These are phyloP conservation scores for Magallana nippona DNA, from an alignment of 2,888 invertebrate genomes.

Conservation along the genomic window DNA sequence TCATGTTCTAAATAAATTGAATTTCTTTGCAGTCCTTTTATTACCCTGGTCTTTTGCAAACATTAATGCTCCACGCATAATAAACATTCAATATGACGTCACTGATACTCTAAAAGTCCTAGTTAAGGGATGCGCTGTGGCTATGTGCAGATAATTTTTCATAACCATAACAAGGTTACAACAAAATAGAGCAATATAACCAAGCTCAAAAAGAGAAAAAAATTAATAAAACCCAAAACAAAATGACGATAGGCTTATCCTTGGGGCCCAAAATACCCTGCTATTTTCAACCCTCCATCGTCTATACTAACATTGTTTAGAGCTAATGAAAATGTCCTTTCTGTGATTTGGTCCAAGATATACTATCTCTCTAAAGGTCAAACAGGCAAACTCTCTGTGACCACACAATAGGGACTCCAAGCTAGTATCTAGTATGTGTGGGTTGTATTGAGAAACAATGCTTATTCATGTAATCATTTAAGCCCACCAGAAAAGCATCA, in stretches of 20 bases:
- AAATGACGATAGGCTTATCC: neutral
- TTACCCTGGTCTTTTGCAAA: too few relatives aligned
- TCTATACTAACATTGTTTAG: neutral
- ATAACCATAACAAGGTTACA: too few relatives aligned
- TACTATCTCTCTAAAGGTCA: neutral
- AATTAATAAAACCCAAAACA: neutral
- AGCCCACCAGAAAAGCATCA: neutral
- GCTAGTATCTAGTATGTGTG: neutral
- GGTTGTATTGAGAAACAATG: neutral
- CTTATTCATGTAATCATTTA: neutral
- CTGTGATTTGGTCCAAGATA: conserved; percentile 17
- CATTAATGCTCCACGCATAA: too few relatives aligned
- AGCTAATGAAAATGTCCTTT: conserved; percentile 15
- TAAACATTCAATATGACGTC: too few relatives aligned
- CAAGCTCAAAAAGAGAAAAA: too few relatives aligned
- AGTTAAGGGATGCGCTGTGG: too few relatives aligned
- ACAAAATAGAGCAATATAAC: too few relatives aligned
- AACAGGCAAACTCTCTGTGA: neutral
- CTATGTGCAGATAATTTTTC: too few relatives aligned
- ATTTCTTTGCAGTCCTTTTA: too few relatives aligned
- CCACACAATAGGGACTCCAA: neutral
- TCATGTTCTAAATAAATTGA: too few relatives aligned
- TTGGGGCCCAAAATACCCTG: neutral
- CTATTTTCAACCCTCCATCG: neutral
- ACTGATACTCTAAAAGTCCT: too few relatives aligned